Evolutionary conservation across 2,888 invertebrate species (phyloP).

Genomic region (Eutolmus rufibarbis): DNA sequence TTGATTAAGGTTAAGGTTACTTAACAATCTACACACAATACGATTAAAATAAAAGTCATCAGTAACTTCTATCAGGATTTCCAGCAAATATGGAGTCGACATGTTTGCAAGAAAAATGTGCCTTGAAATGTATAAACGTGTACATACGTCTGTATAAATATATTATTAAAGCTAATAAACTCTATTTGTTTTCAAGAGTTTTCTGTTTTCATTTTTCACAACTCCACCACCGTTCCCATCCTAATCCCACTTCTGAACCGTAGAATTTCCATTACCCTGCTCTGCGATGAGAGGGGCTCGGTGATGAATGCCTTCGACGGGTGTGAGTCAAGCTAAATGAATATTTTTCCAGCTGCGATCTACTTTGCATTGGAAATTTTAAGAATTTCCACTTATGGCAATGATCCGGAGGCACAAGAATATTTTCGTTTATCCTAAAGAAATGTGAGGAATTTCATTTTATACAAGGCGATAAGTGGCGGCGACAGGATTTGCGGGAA

Average conservation of each 20-base stretch:
- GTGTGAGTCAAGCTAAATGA: background rate
- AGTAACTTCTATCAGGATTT: conserved; percentile 24
- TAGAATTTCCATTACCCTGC: background rate
- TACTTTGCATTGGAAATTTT: background rate
- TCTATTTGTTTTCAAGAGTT: conserved; percentile 28
- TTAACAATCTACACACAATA: background rate
- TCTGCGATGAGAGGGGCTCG: background rate
- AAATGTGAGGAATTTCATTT: background rate
- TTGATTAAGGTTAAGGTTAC: background rate
- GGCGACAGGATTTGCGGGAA: background rate
- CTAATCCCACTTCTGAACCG: background rate
- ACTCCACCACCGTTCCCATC: background rate
- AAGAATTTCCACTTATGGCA: conserved; percentile 7
- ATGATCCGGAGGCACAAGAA: background rate
- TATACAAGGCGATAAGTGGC: background rate
- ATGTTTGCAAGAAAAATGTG: conserved; percentile 32
- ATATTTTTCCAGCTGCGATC: background rate
- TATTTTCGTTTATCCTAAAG: background rate
- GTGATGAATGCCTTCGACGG: background rate
- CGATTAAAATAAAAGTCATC: background rate
- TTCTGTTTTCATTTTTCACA: background rate
- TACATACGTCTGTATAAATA: conserved; percentile 25
- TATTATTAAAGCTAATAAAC: conserved; percentile 34
- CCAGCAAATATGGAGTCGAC: conserved; percentile 18
- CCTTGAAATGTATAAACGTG: conserved; percentile 34